phyloP scores from a whole-genome alignment of 1,140 invertebrate genomes.

The Nilaparvata lugens region DNA sequence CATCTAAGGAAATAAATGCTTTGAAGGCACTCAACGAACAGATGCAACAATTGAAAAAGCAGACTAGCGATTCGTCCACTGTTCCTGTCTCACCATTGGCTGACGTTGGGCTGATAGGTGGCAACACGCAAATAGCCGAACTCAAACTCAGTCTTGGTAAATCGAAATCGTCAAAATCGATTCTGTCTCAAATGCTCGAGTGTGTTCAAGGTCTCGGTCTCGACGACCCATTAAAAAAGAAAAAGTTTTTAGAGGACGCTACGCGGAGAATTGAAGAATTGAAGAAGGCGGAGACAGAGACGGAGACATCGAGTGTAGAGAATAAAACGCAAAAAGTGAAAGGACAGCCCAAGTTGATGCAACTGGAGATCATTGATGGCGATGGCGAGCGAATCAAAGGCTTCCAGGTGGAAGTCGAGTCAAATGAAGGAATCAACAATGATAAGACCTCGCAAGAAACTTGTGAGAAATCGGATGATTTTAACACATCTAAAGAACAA shows the following conservation, averaged over 20 bases:
- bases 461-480: background rate
- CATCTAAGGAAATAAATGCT: constrained; percentile 26
- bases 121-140: constrained; percentile 21
- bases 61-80: constrained; percentile 7
- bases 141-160: constrained; percentile 22
- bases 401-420: constrained; percentile 19
- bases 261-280: constrained; percentile 4
- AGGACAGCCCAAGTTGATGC: constrained; percentile 19
- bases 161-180: constrained; percentile 18
- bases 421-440: constrained; percentile 10
- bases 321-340: background rate
- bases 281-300: background rate
- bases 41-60: constrained; percentile 20
- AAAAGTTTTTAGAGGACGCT: no score
- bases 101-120: constrained; percentile 18
- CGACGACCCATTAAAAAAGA: no score
- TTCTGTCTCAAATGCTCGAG: constrained; percentile 21
- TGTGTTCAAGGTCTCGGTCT: constrained; percentile 8
- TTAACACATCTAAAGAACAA: no score
- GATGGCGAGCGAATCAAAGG: constrained; percentile 23
- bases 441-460: background rate
- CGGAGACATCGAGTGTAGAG: background rate
- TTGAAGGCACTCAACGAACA: constrained; percentile 24
- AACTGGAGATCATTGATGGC: constrained; percentile 23
- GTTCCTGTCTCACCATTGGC: constrained; percentile 14